These are phyloP conservation scores for Dicaeum eximium DNA, from an alignment of 2,113 vertebrate genomes.

Conservation along the genomic window DNA sequence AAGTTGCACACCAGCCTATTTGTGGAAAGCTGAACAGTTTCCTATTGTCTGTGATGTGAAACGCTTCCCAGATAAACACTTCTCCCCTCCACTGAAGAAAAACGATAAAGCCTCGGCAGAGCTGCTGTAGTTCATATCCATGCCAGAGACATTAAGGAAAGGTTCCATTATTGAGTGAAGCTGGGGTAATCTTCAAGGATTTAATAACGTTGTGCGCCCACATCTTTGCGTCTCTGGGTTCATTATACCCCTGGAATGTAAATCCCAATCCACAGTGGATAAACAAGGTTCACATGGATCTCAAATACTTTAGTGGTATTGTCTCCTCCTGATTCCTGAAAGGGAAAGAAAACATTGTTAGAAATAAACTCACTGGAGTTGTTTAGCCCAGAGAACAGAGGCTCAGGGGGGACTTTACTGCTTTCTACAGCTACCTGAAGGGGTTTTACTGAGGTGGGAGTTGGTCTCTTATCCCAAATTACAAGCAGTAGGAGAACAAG, in stretches of 20 bases:
- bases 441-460: neutral
- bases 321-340: neutral
- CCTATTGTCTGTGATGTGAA: constrained; percentile 35
- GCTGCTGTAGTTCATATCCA: neutral
- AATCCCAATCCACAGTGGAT: constrained; percentile 6
- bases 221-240: neutral
- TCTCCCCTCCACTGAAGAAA: constrained; percentile 10
- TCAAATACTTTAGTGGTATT: neutral
- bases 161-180: neutral
- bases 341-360: neutral
- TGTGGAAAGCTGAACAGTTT: constrained; percentile 52
- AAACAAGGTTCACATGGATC: neutral
- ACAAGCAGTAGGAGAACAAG: neutral
- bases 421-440: neutral
- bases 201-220: neutral
- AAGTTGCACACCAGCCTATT: constrained; percentile 17
- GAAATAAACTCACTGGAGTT: neutral
- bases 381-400: neutral
- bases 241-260: constrained; percentile 3
- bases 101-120: neutral
- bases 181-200: neutral
- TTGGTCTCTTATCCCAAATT: neutral
- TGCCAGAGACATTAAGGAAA: neutral
- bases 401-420: rapidly evolving
- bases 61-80: constrained; percentile 35